These are phyloP conservation scores for Drosophila peninsularis DNA, from an alignment of 2,888 invertebrate genomes.

Conservation along the genomic window DNA sequence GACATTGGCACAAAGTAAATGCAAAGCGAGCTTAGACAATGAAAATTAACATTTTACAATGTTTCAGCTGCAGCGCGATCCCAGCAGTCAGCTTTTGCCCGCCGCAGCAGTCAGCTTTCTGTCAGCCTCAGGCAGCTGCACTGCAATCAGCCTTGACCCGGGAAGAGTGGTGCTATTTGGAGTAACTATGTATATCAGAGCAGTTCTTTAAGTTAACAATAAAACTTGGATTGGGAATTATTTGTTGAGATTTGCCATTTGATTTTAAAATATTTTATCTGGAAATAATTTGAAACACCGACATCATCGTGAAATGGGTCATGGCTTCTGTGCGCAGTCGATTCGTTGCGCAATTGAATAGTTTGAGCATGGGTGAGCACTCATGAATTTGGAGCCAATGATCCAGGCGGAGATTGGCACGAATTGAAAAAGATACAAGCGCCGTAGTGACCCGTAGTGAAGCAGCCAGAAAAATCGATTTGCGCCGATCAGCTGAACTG, in stretches of 20 bases:
- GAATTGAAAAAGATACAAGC: not conserved
- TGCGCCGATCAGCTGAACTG: not conserved
- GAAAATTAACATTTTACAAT: constrained; percentile 36
- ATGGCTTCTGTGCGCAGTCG: not conserved
- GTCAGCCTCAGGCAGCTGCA: constrained; percentile 42
- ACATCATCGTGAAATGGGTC: not conserved
- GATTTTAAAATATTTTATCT: no score
- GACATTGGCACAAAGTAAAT: constrained; percentile 24
- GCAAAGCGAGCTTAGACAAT: constrained; percentile 29
- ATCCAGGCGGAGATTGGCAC: not conserved
- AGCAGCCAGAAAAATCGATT: not conserved
- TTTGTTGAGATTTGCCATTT: no score
- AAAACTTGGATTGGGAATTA: fast-evolving
- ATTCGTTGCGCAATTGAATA: not conserved
- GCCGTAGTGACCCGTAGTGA: not conserved
- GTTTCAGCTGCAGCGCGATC: constrained; percentile 7
- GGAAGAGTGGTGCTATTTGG: constrained; percentile 29
- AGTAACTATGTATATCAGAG: not conserved
- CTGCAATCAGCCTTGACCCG: not conserved
- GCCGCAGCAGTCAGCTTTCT: constrained; percentile 61
- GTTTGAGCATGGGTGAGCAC: no score
- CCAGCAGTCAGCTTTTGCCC: not conserved
- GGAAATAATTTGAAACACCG: no score
- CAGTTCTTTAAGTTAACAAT: no score
- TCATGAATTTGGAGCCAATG: not conserved